Evolutionary conservation across 1,140 invertebrate species (phyloP).

Genomic region (Apis dorsata): DNA sequence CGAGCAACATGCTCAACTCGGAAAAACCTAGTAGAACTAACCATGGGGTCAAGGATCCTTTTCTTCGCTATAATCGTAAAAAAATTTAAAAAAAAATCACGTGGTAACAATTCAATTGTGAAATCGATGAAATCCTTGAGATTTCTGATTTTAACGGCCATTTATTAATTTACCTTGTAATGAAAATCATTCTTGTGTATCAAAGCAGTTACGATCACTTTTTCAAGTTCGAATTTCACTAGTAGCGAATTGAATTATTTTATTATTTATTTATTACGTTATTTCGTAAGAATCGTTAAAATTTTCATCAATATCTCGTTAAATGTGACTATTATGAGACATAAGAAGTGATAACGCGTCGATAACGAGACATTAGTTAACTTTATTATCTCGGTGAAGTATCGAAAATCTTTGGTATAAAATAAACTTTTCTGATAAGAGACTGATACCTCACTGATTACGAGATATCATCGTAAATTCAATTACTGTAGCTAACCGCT

Average conservation of each 20-base stretch:
- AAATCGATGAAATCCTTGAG: neutral
- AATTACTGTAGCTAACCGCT: neutral
- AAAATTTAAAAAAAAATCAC: neutral
- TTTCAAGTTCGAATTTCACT: neutral
- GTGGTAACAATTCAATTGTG: neutral
- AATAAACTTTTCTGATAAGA: neutral
- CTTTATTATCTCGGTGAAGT: neutral
- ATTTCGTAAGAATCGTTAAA: neutral
- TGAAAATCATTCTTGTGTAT: neutral
- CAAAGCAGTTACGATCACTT: neutral
- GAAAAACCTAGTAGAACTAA: neutral
- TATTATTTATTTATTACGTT: too few species aligned
- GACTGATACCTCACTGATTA: neutral
- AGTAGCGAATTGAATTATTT: neutral
- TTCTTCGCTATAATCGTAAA: neutral
- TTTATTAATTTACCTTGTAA: neutral
- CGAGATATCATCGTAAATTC: slow-evolving; percentile 14
- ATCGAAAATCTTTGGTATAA: neutral
- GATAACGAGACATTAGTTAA: neutral
- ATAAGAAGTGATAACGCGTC: neutral
- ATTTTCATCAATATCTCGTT: neutral
- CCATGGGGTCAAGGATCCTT: slow-evolving; percentile 26
- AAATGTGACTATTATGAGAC: neutral
- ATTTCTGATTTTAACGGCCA: neutral
- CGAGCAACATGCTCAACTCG: slow-evolving; percentile 7